Evolutionary conservation across 2,797 vertebrate species (phyloP), one percentile per base, ranked within the genome.

Genomic region (Percopsis omiscomaycus): DNA sequence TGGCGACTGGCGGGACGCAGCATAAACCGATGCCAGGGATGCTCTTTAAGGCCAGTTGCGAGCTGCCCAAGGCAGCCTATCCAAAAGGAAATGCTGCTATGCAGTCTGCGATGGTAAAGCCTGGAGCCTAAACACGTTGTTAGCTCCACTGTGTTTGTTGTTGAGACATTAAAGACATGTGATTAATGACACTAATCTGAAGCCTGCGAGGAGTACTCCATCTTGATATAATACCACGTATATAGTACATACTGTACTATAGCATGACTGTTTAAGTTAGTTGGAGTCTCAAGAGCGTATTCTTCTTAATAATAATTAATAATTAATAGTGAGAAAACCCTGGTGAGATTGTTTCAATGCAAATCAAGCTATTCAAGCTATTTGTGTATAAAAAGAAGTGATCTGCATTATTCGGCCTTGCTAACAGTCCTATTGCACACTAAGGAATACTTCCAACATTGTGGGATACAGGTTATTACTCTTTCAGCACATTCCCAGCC

Each of bases 101-200:
- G 55, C 52, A 52, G 28, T 22, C 22, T 22, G 22, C 10, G 44
- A 49, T 28, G 46, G 78, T 71, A 53, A 73, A 70, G 61, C 65
- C 55, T 66, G 54, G 62, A 78, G 51, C 61, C 22, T 50, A 66
- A 74, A 42, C 64, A 55, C 53, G 11, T 32, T 32, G 37, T 68
- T 59, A 66, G 42, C 27, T 58, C 48, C 51, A 44, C 55, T 52
- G 15, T 42, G 13, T 61, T 45, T 68, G 69, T 57, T 73, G 1
- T 55, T 68, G 50, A 29, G 32, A 27, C 58, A 27, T 29, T 15
- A 61, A 55, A 5, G 32, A 68, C n/a, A 44, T 57, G 28, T 16
- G 5, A 49, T 29, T 51, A 49, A 68, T 70, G 46, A 52, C 49
- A 68, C 22, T 37, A 13, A 37, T 57, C 55, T 14, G 55, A 55